Percentiles rank a stretch among this genome's conserved stretches.
These are phyloP conservation scores for Matsumurasca onukii DNA, from an alignment of 1,140 invertebrate species.

Conservation along the genomic window DNA sequence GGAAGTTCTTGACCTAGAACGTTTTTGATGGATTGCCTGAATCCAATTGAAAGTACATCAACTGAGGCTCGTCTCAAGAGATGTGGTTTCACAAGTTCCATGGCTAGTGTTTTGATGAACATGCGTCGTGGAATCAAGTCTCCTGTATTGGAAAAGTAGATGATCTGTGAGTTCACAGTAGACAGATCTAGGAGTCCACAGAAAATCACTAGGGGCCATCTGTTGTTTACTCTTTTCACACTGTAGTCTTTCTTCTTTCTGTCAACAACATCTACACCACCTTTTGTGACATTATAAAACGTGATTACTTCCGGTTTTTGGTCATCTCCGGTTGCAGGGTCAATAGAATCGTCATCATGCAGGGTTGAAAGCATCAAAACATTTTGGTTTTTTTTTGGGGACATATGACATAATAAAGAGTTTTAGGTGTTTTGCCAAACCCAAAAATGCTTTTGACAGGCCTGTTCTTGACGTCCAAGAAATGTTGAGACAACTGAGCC, in stretches of 20 bases:
- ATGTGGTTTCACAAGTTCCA: background rate
- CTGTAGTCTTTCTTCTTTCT: conserved; percentile 41
- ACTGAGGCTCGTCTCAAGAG: background rate
- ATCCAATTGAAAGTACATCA: background rate
- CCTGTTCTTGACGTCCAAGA: conserved; percentile 26
- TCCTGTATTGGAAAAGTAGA: background rate
- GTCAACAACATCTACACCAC: conserved; percentile 36
- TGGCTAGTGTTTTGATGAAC: background rate
- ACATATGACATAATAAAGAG: conserved; percentile 38
- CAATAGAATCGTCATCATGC: conserved; percentile 38
- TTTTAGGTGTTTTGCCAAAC: background rate
- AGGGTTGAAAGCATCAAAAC: conserved; percentile 40
- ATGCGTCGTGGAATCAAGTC: background rate
- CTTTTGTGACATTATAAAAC: conserved; percentile 41
- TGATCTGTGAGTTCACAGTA: conserved; percentile 5
- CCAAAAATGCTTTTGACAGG: background rate
- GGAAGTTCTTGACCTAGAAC: background rate
- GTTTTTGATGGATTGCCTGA: background rate
- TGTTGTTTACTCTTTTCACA: conserved; percentile 33
- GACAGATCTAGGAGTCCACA: background rate
- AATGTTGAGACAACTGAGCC: background rate
- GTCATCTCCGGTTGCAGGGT: conserved; percentile 26
- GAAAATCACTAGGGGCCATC: conserved; percentile 43
- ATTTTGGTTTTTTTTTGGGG: conserved; percentile 39
- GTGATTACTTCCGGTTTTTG: conserved; percentile 39